phyloP scores from a whole-genome alignment of 2,797 vertebrate species.

The Sebastes kiyomatsui region DNA sequence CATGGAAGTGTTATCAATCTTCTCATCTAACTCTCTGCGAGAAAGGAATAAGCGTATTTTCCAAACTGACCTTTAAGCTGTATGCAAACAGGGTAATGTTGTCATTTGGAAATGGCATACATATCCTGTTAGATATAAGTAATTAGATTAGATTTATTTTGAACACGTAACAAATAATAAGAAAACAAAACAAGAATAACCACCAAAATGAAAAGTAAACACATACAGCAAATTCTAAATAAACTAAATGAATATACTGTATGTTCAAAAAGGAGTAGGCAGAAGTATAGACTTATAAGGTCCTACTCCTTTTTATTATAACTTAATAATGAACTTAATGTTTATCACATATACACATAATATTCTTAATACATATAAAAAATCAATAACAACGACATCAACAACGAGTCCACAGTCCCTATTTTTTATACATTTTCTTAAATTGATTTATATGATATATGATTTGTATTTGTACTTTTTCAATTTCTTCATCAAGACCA shows the following conservation, averaged over 20 bases:
- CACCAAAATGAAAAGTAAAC: not conserved
- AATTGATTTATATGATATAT: not conserved
- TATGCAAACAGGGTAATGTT: not conserved
- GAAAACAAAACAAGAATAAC: not conserved
- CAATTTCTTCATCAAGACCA: not conserved
- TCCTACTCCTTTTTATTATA: not conserved
- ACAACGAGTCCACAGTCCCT: not conserved
- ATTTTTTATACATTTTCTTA: not conserved
- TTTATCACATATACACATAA: not conserved
- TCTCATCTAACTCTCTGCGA: not conserved
- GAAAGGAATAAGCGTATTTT: not conserved
- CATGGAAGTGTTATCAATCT: too few relatives aligned
- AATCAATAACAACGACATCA: not conserved
- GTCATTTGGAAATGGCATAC: not conserved
- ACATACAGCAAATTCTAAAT: not conserved
- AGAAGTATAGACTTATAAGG: not conserved
- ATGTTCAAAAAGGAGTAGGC: not conserved
- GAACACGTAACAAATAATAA: not conserved
- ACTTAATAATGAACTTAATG: not conserved
- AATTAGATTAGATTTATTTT: not conserved
- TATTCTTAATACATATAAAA: not conserved
- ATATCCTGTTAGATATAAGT: conserved; percentile 1
- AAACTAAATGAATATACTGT: not conserved
- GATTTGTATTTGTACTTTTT: not conserved
- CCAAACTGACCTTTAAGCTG: not conserved